Percentiles rank a stretch among this genome's conserved stretches.
Evolutionary conservation across 2,797 vertebrate genomes (phyloP).

Genomic region (Channa striata): DNA sequence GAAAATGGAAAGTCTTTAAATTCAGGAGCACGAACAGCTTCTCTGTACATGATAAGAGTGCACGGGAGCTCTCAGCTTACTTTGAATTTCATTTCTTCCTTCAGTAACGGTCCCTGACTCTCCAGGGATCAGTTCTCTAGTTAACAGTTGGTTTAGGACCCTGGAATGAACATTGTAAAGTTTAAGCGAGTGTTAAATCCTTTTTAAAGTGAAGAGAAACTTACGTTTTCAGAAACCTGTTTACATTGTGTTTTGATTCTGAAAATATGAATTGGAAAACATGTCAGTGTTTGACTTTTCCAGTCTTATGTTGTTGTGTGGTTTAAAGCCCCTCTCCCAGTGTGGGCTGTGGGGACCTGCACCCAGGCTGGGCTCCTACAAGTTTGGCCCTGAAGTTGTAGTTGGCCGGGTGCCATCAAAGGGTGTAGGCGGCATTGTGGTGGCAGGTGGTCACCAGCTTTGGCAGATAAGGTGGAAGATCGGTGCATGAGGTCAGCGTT

Average conservation of each 20-base stretch:
- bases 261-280: too few species aligned
- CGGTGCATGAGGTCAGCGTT: slow-evolving; percentile 42
- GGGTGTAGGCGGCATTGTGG: slow-evolving; percentile 41
- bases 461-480: slow-evolving; percentile 41
- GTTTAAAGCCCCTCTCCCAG: slow-evolving; percentile 14
- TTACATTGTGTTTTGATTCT: too few species aligned
- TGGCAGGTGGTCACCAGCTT: slow-evolving; percentile 30
- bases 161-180: too few species aligned
- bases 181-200: too few species aligned
- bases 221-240: too few species aligned
- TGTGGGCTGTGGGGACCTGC: slow-evolving; percentile 5
- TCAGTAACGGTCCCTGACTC: too few species aligned
- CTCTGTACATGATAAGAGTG: background rate
- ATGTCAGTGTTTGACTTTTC: too few species aligned
- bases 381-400: slow-evolving; percentile 52
- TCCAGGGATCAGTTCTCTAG: too few species aligned
- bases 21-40: background rate
- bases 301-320: background rate
- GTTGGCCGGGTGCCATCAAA: slow-evolving; percentile 41
- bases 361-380: slow-evolving; percentile 18
- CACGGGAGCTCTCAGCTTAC: too few species aligned
- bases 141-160: too few species aligned
- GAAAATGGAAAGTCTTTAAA: slow-evolving; percentile 3
- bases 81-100: too few species aligned
- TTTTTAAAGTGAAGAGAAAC: too few species aligned